Evolutionary conservation across 2,113 vertebrate genomes (phyloP), one percentile per base, ranked within the genome.

Genomic region (Emydocephalus ijimae): DNA sequence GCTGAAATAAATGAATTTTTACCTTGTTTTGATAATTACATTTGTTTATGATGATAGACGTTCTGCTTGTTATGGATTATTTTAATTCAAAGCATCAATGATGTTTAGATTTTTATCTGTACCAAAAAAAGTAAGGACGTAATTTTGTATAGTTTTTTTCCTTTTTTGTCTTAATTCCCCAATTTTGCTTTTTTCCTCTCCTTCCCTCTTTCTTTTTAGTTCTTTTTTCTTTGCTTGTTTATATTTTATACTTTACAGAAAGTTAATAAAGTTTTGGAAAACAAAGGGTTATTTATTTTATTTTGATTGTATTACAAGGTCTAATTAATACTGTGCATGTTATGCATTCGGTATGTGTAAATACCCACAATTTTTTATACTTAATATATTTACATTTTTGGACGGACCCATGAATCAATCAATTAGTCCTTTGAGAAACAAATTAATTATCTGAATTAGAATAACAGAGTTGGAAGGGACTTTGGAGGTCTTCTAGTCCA

Each of bases 401-500:
- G 92, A 93, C 96, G 94, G 57, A 91, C 54, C 54, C 96, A 95
- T 95, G 94, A 95, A 97, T 97, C 96, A 90, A 96, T 95, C 93
- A 97, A 90, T 87, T 94, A 96, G 94, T 92, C 91, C 95, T 92
- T 92, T 0, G 26, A 89, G 59, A 93, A 29, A 0, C 95, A 96
- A 98, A 97, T 97, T 96, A 96, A 96, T 96, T 91, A 88, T 91
- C 92, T 97, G 93, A 94, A 96, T 50, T 50, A 50, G 48, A 50
- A 50, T 50, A 50, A 50, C 48, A 50, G 8, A 50, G 48, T 50
- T 50, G 48, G 48, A 50, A 50, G 48, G 8, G 48, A 50, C 8
- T 8, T 50, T 50, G 48, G 8, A 50, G 48, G 48, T 50, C 8
- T 50, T 50, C 48, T 50, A 50, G 48, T 50, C 48, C 8, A 50